Evolutionary conservation across 2,113 vertebrate species (phyloP).

Genomic region (Nansenia antarctica): DNA sequence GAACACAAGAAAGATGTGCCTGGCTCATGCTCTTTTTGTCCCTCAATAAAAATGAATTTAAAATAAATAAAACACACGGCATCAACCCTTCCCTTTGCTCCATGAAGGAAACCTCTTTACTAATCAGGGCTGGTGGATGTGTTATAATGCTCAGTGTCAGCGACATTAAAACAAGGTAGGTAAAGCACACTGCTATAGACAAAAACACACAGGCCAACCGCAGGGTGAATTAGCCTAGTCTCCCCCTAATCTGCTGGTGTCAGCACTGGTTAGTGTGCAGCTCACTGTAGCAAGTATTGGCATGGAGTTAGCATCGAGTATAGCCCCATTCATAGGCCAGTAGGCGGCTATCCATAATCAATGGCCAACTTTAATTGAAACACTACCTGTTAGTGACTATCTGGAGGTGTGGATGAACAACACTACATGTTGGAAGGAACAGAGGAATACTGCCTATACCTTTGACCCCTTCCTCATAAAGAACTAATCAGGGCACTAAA

Average conservation of each 20-base stretch:
- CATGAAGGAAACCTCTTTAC: no score
- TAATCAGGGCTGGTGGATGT: no score
- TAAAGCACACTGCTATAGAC: constrained; percentile 86
- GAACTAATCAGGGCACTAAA: constrained; percentile 36
- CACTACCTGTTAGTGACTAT: constrained; percentile 61
- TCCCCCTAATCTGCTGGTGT: constrained; percentile 94
- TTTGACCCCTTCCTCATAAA: constrained; percentile 6
- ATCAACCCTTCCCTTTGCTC: no score
- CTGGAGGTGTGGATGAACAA: constrained; percentile 28
- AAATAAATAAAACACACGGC: no score
- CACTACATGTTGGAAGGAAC: no score
- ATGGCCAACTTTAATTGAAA: constrained; percentile 75
- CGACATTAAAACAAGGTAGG: constrained; percentile 38
- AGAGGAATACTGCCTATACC: no score
- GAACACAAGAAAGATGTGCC: no score
- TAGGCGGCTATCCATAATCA: constrained; percentile 74
- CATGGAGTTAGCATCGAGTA: constrained; percentile 77
- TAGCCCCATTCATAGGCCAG: constrained; percentile 73
- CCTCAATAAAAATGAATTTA: no score
- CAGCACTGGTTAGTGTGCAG: constrained; percentile 90
- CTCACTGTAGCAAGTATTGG: constrained; percentile 82
- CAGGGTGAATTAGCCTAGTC: constrained; percentile 96
- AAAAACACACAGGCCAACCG: constrained; percentile 93
- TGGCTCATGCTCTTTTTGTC: no score
- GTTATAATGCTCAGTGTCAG: constrained; percentile 95